phyloP scores from a whole-genome alignment of 2,888 invertebrate species.

The Ischnura elegans region DNA sequence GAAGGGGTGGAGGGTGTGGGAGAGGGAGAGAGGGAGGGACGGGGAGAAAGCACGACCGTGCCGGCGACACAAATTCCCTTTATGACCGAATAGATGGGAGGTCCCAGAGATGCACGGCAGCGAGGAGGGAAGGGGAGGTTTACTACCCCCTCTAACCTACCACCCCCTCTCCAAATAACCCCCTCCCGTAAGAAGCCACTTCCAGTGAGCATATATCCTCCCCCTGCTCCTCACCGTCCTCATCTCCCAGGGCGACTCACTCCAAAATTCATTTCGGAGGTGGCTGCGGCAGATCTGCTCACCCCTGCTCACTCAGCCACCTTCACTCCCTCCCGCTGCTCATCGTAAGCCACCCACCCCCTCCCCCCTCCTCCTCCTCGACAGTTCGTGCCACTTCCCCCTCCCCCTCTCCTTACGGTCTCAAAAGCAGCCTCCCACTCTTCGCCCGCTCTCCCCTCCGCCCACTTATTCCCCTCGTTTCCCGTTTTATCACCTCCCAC shows the following conservation, averaged over 20 bases:
- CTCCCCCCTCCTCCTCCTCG: neutral
- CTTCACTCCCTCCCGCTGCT: neutral
- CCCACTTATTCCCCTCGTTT: neutral
- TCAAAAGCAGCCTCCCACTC: too few species aligned
- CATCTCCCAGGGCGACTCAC: neutral
- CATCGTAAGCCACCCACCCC: neutral
- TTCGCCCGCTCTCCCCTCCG: too few species aligned
- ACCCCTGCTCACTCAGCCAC: neutral
- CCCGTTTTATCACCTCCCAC: neutral
- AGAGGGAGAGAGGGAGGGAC: neutral
- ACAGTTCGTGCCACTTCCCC: neutral
- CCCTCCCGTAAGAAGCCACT: neutral
- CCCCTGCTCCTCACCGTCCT: neutral
- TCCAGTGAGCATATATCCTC: neutral
- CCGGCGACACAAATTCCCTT: conserved; percentile 64
- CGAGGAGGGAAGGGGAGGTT: neutral
- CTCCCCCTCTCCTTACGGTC: neutral
- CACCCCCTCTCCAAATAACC: neutral
- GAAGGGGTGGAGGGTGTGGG: neutral
- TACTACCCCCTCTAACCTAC: conserved; percentile 18
- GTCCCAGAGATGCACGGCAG: conserved; percentile 59
- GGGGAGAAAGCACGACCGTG: conserved; percentile 47
- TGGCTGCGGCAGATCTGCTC: conserved; percentile 5
- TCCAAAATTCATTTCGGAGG: conserved; percentile 63
- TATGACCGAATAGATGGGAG: conserved; percentile 60